Conservation (phyloP, 2,888 invertebrate species). For the Ophion slaviceki region DNA sequence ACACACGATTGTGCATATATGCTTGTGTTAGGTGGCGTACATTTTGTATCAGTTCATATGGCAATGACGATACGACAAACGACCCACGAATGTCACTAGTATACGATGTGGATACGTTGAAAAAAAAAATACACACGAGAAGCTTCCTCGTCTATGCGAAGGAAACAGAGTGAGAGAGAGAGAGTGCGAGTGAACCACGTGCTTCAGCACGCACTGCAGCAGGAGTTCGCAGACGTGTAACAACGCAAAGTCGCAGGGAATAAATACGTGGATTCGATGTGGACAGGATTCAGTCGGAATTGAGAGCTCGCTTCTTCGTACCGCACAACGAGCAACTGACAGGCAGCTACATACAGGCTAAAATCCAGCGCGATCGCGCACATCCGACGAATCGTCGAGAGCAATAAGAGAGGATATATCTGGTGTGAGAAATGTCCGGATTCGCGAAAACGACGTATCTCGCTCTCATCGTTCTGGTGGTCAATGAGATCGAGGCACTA, state of each 20-base stretch:
- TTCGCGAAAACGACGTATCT: constrained; percentile 9
- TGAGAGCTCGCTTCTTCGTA: constrained; percentile 42
- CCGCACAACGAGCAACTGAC: background rate
- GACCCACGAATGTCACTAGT: background rate
- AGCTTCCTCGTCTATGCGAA: constrained; percentile 6
- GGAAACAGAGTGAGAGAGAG: background rate
- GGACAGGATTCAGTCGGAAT: constrained; percentile 58
- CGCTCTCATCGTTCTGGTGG: constrained; percentile 33
- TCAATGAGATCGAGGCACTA: constrained; percentile 56
- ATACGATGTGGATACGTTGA: background rate
- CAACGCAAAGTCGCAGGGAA: constrained; percentile 44
- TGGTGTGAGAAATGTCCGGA: constrained; percentile 37
- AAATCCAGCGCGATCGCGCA: background rate
- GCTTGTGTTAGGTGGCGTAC: background rate
- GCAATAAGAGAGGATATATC: background rate
- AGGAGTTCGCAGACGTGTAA: constrained; percentile 29
- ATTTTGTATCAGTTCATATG: constrained; percentile 43
- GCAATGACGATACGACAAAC: constrained; percentile 37
- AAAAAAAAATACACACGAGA: background rate
- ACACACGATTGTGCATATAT: constrained; percentile 8
- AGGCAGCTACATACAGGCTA: background rate
- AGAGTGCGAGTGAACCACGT: constrained; percentile 6
- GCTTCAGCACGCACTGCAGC: constrained; percentile 46
- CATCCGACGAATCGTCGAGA: background rate
- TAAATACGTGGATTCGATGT: constrained; percentile 61